Percentiles rank a stretch among this genome's conserved stretches.
These are phyloP conservation scores for Lepilemur ruficaudatus DNA, from an alignment of 2,797 vertebrate genomes.

Conservation along the genomic window DNA sequence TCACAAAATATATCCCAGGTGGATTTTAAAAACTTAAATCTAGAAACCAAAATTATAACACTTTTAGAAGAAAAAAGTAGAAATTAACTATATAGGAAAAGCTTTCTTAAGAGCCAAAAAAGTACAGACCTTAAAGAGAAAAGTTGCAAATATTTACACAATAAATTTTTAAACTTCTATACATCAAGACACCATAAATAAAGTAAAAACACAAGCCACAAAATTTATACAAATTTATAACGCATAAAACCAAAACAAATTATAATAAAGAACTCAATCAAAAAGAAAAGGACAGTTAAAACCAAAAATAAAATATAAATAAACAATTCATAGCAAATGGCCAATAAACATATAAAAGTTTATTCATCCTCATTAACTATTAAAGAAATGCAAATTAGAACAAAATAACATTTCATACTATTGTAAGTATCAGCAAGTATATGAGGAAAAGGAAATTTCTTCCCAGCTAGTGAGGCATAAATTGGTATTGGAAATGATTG, in stretches of 20 bases:
- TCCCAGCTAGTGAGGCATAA: background rate
- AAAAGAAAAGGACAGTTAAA: background rate
- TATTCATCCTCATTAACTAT: background rate
- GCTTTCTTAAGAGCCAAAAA: constrained; percentile 15
- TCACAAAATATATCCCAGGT: background rate
- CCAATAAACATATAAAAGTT: background rate
- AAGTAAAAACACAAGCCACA: constrained; percentile 23
- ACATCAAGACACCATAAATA: background rate
- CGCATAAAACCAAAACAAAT: background rate
- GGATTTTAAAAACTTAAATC: constrained; percentile 2
- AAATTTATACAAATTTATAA: background rate
- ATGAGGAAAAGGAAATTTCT: constrained; percentile 25
- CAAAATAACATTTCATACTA: constrained; percentile 17
- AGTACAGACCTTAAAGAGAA: background rate
- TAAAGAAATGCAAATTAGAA: constrained; percentile 33
- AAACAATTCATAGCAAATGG: background rate
- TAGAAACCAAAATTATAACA: constrained; percentile 24
- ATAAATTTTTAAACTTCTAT: background rate
- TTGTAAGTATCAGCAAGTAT: background rate
- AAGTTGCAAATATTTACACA: constrained; percentile 5
- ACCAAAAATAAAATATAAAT: background rate
- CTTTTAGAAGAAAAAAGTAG: background rate
- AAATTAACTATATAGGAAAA: constrained; percentile 34
- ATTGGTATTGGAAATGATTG: background rate
- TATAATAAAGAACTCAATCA: constrained; percentile 17